Conservation (phyloP, 2,888 invertebrate species). For the Stictocephala bisonia region DNA sequence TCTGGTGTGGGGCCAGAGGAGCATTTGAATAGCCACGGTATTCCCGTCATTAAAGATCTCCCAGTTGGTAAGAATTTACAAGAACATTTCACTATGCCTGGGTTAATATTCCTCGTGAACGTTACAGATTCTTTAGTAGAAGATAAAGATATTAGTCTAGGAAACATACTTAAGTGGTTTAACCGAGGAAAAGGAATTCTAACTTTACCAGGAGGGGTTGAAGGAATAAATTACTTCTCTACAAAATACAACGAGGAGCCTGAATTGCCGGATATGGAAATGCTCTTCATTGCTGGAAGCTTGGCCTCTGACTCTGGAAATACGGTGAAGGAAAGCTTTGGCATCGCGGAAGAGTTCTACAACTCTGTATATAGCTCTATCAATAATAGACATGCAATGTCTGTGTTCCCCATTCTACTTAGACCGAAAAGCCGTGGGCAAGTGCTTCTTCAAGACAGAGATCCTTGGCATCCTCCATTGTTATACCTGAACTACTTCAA, state of each 20-base stretch:
- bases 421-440: constrained; percentile 69
- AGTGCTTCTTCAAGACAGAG: constrained; percentile 64
- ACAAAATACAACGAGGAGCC: constrained; percentile 67
- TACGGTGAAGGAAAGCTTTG: constrained; percentile 65
- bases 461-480: constrained; percentile 67
- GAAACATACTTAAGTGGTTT: constrained; percentile 52
- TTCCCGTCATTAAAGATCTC: constrained; percentile 72
- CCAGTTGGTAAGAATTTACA: constrained; percentile 76
- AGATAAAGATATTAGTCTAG: constrained; percentile 34
- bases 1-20: constrained; percentile 74
- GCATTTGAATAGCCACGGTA: constrained; percentile 70
- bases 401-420: constrained; percentile 70
- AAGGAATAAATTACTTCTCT: constrained; percentile 71
- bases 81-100: constrained; percentile 75
- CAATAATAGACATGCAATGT: constrained; percentile 66
- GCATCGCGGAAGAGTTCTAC: constrained; percentile 66
- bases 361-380: constrained; percentile 65
- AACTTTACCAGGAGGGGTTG: constrained; percentile 69
- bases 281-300: constrained; percentile 73
- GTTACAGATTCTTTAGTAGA: constrained; percentile 59
- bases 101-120: constrained; percentile 69
- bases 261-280: constrained; percentile 75
- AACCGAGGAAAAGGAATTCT: constrained; percentile 63
- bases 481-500: constrained; percentile 68
- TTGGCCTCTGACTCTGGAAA: constrained; percentile 69